Evolutionary conservation across 2,888 invertebrate species (phyloP).

Genomic region (Drosophila demipolita): DNA sequence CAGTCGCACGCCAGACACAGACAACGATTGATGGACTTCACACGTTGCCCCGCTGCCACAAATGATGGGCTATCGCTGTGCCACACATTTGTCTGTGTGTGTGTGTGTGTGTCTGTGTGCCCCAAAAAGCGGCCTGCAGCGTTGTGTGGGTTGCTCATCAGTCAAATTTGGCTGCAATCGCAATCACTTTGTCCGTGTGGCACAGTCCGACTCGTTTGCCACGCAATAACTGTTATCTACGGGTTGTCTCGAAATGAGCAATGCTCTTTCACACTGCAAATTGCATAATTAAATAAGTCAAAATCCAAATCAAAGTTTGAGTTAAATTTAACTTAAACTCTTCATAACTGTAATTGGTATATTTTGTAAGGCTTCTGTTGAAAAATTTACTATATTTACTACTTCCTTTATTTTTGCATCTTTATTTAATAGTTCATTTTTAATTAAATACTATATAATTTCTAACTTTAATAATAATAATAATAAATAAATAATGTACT

Average conservation of each 20-base stretch:
- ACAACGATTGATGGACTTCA: constrained; percentile 82
- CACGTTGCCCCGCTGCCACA: constrained; percentile 64
- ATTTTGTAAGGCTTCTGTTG: too few species aligned
- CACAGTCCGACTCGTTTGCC: constrained; percentile 11
- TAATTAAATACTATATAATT: too few species aligned
- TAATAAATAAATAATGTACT: too few species aligned
- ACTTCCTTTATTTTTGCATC: too few species aligned
- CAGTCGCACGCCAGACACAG: constrained; percentile 71
- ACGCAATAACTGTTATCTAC: not conserved
- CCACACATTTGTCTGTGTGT: not conserved
- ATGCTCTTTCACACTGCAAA: not conserved
- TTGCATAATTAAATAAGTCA: not conserved
- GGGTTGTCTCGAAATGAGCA: not conserved
- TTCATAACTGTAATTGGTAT: not conserved
- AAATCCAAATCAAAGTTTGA: not conserved
- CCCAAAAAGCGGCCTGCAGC: constrained; percentile 48
- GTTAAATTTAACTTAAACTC: not conserved
- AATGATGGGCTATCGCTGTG: constrained; percentile 64
- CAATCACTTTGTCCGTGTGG: constrained; percentile 43
- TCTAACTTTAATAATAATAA: too few species aligned
- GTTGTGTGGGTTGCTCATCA: constrained; percentile 78
- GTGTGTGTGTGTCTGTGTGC: not conserved
- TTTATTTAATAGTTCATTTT: too few species aligned
- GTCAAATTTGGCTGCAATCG: constrained; percentile 72
- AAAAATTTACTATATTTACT: not conserved